Evolutionary conservation across 1,140 invertebrate genomes (phyloP).

Genomic region (Anastrepha ludens): DNA sequence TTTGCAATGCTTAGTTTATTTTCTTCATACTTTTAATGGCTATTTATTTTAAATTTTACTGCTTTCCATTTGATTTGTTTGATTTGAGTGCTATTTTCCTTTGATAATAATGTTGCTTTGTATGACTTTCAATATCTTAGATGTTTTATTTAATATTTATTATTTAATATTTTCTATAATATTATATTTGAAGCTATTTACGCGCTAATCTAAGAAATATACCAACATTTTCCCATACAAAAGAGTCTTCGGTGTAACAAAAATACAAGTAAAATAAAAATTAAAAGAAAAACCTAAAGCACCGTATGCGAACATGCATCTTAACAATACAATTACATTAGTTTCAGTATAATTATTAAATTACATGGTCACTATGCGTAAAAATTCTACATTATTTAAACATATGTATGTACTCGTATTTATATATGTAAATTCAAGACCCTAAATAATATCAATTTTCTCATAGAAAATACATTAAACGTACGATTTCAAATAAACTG

Average conservation of each 20-base stretch:
- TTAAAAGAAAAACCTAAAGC: background rate
- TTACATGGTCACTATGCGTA: constrained; percentile 14
- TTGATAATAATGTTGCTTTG: background rate
- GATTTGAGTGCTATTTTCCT: background rate
- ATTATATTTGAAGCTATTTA: constrained; percentile 35
- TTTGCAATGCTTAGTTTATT: too few species aligned
- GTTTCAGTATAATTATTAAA: background rate
- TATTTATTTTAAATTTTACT: too few species aligned
- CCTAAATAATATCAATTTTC: constrained; percentile 29
- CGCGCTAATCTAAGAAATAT: constrained; percentile 2
- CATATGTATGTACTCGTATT: background rate
- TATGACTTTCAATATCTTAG: background rate
- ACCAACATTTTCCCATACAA: constrained; percentile 12
- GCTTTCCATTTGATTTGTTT: too few species aligned
- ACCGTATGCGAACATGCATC: constrained; percentile 4
- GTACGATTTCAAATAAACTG: constrained; percentile 28
- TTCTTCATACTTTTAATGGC: too few species aligned
- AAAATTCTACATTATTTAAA: constrained; percentile 8
- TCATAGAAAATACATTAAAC: constrained; percentile 28
- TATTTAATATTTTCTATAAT: constrained; percentile 17
- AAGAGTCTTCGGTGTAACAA: background rate
- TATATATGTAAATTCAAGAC: constrained; percentile 21
- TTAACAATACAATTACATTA: constrained; percentile 27
- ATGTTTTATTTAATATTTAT: constrained; percentile 21
- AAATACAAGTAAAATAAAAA: constrained; percentile 2